A percentile compares a stretch with the other conserved stretches of the same genome.
These are phyloP conservation scores for Ictalurus furcatus DNA, from an alignment of 2,113 vertebrate species.

Conservation along the genomic window DNA sequence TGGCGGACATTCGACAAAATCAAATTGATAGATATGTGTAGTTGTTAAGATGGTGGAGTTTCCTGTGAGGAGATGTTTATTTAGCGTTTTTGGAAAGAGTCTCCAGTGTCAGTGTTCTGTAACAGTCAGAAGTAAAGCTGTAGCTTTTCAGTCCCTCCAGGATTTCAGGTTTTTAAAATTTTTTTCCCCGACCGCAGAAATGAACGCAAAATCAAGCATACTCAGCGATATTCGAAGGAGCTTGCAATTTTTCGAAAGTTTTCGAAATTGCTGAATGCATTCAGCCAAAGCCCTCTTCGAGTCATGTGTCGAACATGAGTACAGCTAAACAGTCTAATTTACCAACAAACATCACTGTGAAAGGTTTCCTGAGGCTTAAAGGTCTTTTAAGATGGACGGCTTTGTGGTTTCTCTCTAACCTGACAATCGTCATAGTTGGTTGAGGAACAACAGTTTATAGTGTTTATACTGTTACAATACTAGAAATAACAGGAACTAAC, in stretches of 20 bases:
- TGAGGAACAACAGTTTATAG: background rate
- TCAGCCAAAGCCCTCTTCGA: too few relatives aligned
- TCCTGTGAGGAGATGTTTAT: background rate
- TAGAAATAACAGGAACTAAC: background rate
- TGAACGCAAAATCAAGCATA: too few relatives aligned
- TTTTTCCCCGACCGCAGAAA: too few relatives aligned
- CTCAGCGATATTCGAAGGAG: too few relatives aligned
- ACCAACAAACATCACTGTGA: too few relatives aligned
- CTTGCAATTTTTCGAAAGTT: too few relatives aligned
- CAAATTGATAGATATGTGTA: background rate
- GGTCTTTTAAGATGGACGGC: background rate
- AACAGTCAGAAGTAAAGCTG: background rate
- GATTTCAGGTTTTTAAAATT: too few relatives aligned
- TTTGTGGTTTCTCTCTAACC: background rate
- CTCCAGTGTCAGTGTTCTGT: background rate
- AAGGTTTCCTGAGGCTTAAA: background rate
- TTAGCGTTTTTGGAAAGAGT: background rate
- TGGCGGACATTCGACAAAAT: background rate
- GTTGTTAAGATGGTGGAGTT: background rate
- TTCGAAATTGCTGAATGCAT: too few relatives aligned
- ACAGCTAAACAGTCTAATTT: too few relatives aligned
- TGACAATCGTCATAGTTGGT: background rate
- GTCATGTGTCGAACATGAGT: too few relatives aligned
- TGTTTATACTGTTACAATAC: background rate
- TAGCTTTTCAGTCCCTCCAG: background rate